Evolutionary conservation across 23 tunicate species (phyloP).

Genomic region (Aplidium turbinatum): DNA sequence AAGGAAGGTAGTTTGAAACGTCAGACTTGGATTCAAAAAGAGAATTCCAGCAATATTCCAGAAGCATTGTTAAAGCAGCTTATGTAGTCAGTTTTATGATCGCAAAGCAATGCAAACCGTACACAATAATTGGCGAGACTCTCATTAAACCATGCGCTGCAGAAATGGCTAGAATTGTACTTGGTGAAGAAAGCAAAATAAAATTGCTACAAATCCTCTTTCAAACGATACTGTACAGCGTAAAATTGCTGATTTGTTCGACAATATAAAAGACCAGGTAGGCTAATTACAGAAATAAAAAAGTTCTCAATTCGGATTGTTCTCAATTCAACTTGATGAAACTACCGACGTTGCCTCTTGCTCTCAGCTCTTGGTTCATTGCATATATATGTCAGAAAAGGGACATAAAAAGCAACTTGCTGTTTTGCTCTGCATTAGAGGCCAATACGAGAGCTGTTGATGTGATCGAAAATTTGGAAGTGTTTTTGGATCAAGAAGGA

Average conservation of each 20-base stretch:
- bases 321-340: constrained; percentile 44
- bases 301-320: constrained; percentile 16
- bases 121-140: constrained; percentile 60
- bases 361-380: constrained; percentile 39
- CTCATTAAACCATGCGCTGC: constrained; percentile 67
- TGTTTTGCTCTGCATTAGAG: constrained; percentile 34
- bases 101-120: constrained; percentile 56
- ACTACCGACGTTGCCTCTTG: constrained; percentile 42
- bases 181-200: constrained; percentile 32
- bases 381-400: constrained; percentile 16
- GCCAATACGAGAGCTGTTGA: constrained; percentile 41
- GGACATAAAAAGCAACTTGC: constrained; percentile 24
- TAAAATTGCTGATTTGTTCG: constrained; percentile 16
- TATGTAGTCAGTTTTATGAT: constrained; percentile 38
- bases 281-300: constrained; percentile 3
- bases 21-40: constrained; percentile 37
- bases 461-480: constrained; percentile 28
- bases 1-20: constrained; percentile 34
- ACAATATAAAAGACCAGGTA: constrained; percentile 28
- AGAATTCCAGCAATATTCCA: no score
- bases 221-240: constrained; percentile 42
- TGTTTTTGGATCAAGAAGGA: constrained; percentile 30
- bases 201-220: constrained; percentile 25
- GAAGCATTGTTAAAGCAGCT: constrained; percentile 26
- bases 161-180: constrained; percentile 35